Evolutionary conservation across 2,113 vertebrate genomes (phyloP).

Genomic region (Nestor notabilis): DNA sequence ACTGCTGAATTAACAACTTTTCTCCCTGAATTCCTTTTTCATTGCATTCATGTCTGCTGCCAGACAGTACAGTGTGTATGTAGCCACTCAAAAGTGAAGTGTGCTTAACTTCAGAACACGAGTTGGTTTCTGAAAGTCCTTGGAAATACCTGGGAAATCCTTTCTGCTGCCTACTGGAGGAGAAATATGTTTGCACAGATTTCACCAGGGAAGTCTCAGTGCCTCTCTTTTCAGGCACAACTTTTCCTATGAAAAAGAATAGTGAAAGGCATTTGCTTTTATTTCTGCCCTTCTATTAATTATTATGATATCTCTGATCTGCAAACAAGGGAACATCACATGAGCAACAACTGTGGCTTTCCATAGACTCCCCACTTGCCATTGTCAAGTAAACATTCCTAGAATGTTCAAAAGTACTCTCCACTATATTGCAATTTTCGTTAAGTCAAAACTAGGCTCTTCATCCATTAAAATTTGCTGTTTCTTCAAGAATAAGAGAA

Average conservation of each 20-base stretch:
- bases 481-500: not conserved
- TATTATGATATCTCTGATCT: not conserved
- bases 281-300: not conserved
- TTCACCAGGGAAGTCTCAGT: not conserved
- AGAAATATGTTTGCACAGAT: not conserved
- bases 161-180: not conserved
- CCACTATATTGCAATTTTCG: not conserved
- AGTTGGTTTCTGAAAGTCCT: not conserved
- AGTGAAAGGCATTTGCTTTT: not conserved
- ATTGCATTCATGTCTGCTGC: not conserved
- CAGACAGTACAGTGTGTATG: not conserved
- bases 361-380: not conserved
- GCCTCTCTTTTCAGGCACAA: not conserved
- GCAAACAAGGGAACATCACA: not conserved
- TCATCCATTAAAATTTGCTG: not conserved
- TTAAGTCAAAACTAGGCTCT: not conserved
- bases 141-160: not conserved
- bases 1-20: slow-evolving; percentile 36
- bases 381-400: not conserved
- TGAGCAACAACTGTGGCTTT: not conserved
- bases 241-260: not conserved
- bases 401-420: not conserved
- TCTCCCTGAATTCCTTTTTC: not conserved
- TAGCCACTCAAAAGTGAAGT: not conserved
- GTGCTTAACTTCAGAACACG: not conserved